Evolutionary conservation across 37 sponge, comb jelly and placozoan species (phyloP).

Genomic region (Dysidea cf. avara): DNA sequence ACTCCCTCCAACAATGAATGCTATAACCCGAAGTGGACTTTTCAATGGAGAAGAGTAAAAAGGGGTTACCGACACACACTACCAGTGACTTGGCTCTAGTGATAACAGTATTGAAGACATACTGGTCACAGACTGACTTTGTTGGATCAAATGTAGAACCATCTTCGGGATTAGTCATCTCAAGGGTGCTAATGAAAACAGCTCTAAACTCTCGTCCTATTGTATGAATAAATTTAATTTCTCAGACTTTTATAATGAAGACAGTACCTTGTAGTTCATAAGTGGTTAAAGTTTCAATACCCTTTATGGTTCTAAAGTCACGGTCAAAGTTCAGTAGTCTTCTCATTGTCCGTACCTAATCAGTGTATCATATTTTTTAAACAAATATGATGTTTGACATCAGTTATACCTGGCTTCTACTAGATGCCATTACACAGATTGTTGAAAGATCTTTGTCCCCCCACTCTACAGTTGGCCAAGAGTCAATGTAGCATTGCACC

Average conservation of each 20-base stretch:
- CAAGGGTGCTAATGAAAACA: conserved; percentile 61
- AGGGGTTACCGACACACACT: conserved; percentile 70
- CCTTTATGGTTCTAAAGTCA: conserved; percentile 10
- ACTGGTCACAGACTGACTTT: conserved; percentile 51
- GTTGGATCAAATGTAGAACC: conserved; percentile 29
- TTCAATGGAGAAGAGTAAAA: conserved; percentile 48
- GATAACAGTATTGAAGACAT: conserved; percentile 71
- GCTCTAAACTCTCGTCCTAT: conserved; percentile 67
- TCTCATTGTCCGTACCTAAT: no score
- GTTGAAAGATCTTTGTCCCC: conserved; percentile 8
- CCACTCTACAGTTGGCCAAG: conserved; percentile 49
- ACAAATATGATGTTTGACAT: no score
- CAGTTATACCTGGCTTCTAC: conserved; percentile 45
- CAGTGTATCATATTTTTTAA: no score
- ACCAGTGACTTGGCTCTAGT: conserved; percentile 71
- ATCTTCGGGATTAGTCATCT: conserved; percentile 5
- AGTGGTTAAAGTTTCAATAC: conserved; percentile 5
- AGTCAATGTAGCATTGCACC: conserved; percentile 23
- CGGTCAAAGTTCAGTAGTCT: neutral
- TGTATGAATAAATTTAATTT: no score
- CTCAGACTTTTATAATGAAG: no score
- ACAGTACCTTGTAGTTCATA: conserved; percentile 6
- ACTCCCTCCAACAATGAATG: conserved; percentile 84
- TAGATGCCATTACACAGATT: conserved; percentile 57
- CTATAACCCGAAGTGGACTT: conserved; percentile 11